Percentiles rank a stretch among this genome's conserved stretches.
Evolutionary conservation across 2,113 vertebrate species (phyloP).

Genomic region (Todiramphus saurophagus): DNA sequence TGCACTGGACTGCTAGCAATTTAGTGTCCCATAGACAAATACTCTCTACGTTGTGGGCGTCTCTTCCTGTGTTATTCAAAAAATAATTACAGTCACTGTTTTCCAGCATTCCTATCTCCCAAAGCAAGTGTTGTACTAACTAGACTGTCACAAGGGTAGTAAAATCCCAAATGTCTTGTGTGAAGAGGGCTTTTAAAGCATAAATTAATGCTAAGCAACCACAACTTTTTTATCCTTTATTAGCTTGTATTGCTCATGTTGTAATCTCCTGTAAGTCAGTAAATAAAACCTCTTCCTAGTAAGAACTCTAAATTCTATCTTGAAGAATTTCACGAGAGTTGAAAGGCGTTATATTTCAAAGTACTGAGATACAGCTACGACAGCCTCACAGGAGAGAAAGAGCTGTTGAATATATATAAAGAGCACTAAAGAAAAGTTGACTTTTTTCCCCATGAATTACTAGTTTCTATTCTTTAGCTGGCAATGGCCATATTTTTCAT

Average conservation of each 20-base stretch:
- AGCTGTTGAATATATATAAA: conserved; percentile 14
- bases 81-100: neutral
- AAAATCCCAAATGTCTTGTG: neutral
- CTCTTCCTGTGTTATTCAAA: neutral
- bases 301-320: conserved; percentile 55
- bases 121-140: neutral
- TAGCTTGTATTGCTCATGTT: conserved; percentile 31
- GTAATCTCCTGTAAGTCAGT: conserved; percentile 55
- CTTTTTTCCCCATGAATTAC: conserved; percentile 26
- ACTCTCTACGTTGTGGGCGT: neutral
- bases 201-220: neutral
- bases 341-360: conserved; percentile 69
- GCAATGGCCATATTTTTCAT: neutral
- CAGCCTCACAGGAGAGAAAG: conserved; percentile 2
- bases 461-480: conserved; percentile 28
- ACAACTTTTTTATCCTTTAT: neutral
- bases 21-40: neutral
- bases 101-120: neutral
- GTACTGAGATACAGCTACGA: conserved; percentile 51
- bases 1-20: neutral
- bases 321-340: conserved; percentile 62
- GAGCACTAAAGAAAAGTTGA: neutral
- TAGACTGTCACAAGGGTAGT: neutral
- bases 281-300: conserved; percentile 69
- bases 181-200: neutral